Percentiles rank a stretch among this genome's conserved stretches.
These are phyloP conservation scores for Prionace glauca DNA, from an alignment of 2,797 vertebrate species.

Conservation along the genomic window DNA sequence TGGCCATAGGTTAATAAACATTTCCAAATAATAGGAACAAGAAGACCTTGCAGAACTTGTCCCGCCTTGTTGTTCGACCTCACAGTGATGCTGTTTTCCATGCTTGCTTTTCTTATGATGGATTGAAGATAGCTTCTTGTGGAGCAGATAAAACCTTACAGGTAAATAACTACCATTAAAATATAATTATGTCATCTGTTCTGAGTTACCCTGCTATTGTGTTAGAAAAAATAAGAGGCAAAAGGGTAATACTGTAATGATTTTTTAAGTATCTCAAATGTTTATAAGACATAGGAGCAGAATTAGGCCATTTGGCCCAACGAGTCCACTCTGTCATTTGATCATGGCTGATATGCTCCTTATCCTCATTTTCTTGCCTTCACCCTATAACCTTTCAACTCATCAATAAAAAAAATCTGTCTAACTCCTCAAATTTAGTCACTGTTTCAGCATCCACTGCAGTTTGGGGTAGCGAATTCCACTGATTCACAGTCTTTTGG, in stretches of 20 bases:
- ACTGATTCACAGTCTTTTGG: too few species aligned
- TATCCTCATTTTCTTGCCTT: too few species aligned
- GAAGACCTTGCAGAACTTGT: slow-evolving; percentile 71
- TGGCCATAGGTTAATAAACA: background rate
- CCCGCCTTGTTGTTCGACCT: slow-evolving; percentile 81
- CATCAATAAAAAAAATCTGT: too few species aligned
- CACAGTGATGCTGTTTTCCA: slow-evolving; percentile 83
- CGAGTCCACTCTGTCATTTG: too few species aligned
- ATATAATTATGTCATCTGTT: background rate
- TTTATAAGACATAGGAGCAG: too few species aligned
- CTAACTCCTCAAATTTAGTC: too few species aligned
- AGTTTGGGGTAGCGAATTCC: too few species aligned
- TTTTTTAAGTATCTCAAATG: background rate
- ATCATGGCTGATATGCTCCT: too few species aligned
- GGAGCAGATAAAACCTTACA: slow-evolving; percentile 80
- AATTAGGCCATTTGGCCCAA: too few species aligned
- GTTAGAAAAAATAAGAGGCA: background rate
- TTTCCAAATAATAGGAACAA: slow-evolving; percentile 69
- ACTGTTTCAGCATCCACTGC: too few species aligned
- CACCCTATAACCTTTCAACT: too few species aligned
- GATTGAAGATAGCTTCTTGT: slow-evolving; percentile 81
- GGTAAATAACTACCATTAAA: slow-evolving; percentile 56
- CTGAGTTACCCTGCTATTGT: background rate
- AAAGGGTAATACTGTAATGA: background rate
- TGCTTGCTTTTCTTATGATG: slow-evolving; percentile 85